Evolutionary conservation across 2,797 vertebrate genomes (phyloP).

Genomic region (Notamacropus eugenii): DNA sequence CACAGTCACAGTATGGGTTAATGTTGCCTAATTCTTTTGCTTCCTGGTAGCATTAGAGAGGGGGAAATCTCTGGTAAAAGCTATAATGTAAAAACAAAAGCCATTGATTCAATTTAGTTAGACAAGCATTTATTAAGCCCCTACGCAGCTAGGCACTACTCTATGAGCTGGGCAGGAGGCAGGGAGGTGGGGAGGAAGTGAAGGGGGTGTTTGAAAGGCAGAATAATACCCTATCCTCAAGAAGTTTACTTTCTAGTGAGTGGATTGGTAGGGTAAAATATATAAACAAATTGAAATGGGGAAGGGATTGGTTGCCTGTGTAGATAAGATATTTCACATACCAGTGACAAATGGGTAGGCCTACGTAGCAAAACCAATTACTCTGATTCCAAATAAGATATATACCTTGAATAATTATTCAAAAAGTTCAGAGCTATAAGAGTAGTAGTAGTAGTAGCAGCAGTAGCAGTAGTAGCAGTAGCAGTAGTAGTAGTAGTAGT

Average conservation of each 20-base stretch:
- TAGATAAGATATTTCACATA: no score
- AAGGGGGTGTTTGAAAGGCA: background rate
- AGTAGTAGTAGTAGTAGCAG: no score
- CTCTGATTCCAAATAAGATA: background rate
- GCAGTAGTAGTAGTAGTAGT: no score
- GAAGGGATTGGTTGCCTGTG: no score
- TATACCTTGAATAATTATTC: no score
- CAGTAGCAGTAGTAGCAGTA: no score
- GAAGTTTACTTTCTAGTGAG: fast-evolving
- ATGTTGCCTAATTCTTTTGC: background rate
- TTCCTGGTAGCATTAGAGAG: background rate
- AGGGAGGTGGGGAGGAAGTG: no score
- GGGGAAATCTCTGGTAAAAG: background rate
- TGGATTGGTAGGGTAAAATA: no score
- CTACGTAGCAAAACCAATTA: background rate
- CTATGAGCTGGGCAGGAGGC: background rate
- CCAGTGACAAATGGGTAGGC: background rate
- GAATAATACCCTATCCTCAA: background rate
- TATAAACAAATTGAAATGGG: fast-evolving
- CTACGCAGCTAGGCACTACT: background rate
- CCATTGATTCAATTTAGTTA: background rate
- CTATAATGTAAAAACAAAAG: background rate
- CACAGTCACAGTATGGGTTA: background rate
- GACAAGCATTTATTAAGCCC: background rate
- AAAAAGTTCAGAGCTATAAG: no score